phyloP scores from a whole-genome alignment of 92 coral and sea anemone genomes.

The Porites rus region DNA sequence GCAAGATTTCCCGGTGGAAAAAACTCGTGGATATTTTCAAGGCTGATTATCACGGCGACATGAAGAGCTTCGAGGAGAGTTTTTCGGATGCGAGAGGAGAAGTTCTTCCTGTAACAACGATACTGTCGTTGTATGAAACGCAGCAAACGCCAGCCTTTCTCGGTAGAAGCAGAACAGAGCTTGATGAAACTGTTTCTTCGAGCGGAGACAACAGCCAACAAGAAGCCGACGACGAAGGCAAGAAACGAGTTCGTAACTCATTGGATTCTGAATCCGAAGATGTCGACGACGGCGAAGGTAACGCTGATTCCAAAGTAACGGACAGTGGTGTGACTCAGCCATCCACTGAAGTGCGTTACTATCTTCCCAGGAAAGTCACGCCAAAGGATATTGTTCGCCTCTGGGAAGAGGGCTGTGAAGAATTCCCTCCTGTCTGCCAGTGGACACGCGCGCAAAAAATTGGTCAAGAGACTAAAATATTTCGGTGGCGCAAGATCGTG shows the following conservation, averaged over 20 bases:
- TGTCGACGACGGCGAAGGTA: slow-evolving; percentile 28
- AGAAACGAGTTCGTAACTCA: slow-evolving; percentile 5
- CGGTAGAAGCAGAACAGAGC: slow-evolving; percentile 48
- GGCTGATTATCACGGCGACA: slow-evolving; percentile 85
- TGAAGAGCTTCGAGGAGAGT: slow-evolving; percentile 84
- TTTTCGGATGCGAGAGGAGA: slow-evolving; percentile 95
- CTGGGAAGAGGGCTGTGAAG: slow-evolving; percentile 98
- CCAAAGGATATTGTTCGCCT: slow-evolving; percentile 96
- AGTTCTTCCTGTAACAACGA: slow-evolving; percentile 94
- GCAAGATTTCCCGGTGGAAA: slow-evolving; percentile 89
- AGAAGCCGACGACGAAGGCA: slow-evolving; percentile 42
- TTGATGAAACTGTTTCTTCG: slow-evolving; percentile 25
- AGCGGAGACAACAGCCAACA: slow-evolving; percentile 15
- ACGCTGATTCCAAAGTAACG: slow-evolving; percentile 37
- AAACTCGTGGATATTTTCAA: slow-evolving; percentile 93
- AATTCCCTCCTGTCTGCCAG: slow-evolving; percentile 90
- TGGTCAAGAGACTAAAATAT: slow-evolving; percentile 99
- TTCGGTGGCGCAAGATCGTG: slow-evolving; percentile 98
- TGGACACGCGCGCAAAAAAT: slow-evolving; percentile 99
- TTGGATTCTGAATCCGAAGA: slow-evolving; percentile 45
- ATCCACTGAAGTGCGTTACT: slow-evolving; percentile 80
- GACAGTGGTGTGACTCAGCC: slow-evolving; percentile 19
- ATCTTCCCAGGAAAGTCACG: slow-evolving; percentile 94
- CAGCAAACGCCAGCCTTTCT: slow-evolving; percentile 95
- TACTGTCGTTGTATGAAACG: slow-evolving; percentile 92